Percentiles rank a stretch among this genome's conserved stretches.
Conservation (phyloP, 2,888 invertebrate genomes). For the Harpalus rubripes region DNA sequence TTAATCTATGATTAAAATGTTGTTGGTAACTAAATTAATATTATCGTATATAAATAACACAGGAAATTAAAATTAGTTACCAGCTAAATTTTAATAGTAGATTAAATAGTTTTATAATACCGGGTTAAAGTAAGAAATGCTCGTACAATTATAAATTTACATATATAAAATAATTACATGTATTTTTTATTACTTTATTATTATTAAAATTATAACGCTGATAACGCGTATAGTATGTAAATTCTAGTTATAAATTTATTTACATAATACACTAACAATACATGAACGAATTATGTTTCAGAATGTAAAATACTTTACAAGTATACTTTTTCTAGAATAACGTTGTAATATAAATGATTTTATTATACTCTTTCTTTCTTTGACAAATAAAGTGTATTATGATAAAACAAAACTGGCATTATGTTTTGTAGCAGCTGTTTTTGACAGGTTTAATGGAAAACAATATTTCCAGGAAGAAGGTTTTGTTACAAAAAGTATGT, state of each 20-base stretch:
- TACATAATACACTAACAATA: background rate
- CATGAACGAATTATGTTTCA: background rate
- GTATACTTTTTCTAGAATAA: background rate
- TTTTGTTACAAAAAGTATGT: constrained; percentile 3
- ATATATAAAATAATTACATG: too few relatives aligned
- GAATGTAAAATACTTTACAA: background rate
- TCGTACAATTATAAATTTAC: too few relatives aligned
- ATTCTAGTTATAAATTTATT: background rate
- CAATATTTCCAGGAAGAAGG: background rate
- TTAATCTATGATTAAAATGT: too few relatives aligned
- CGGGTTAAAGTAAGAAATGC: too few relatives aligned
- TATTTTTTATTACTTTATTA: too few relatives aligned
- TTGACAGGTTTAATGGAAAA: constrained; percentile 15
- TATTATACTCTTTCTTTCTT: background rate
- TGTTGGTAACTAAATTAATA: too few relatives aligned
- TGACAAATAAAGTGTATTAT: constrained; percentile 10
- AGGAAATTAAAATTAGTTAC: too few relatives aligned
- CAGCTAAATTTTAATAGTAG: too few relatives aligned
- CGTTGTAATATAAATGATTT: background rate
- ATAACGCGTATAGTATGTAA: background rate
- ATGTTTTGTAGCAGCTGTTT: constrained; percentile 4
- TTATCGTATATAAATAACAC: too few relatives aligned
- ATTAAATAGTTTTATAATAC: too few relatives aligned
- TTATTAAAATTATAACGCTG: background rate
- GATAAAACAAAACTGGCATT: background rate